A percentile compares a stretch with the other conserved stretches of the same genome.
phyloP scores from a whole-genome alignment of 2,888 invertebrate genomes.

The Fragum whitleyi region DNA sequence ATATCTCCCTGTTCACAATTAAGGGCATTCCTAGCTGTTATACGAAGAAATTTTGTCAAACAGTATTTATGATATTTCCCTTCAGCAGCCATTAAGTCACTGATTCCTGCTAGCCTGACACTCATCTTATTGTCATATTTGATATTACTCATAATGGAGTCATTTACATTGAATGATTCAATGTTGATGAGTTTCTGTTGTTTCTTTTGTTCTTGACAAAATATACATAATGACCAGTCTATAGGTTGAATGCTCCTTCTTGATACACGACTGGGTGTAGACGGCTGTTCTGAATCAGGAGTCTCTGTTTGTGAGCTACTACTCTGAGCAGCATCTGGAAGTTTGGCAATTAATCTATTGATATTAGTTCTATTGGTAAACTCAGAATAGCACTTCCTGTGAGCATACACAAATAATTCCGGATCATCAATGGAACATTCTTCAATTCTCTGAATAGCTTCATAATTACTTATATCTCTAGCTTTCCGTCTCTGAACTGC shows the following conservation, averaged over 20 bases:
- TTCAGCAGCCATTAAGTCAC: background rate
- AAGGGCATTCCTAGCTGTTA: background rate
- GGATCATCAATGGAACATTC: too few species aligned
- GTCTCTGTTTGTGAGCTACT: too few species aligned
- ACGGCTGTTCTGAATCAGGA: too few species aligned
- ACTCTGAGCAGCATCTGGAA: too few species aligned
- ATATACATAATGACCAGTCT: background rate
- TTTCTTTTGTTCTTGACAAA: background rate
- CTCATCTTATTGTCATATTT: background rate
- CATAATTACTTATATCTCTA: too few species aligned
- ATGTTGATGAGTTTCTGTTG: background rate
- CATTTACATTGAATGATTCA: background rate
- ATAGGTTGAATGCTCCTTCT: background rate
- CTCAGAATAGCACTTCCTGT: too few species aligned
- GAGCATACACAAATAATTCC: too few species aligned
- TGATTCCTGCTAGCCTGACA: background rate
- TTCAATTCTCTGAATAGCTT: too few species aligned
- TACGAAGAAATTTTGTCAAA: background rate
- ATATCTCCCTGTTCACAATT: background rate
- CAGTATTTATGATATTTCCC: background rate
- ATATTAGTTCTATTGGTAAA: too few species aligned
- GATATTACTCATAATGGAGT: background rate
- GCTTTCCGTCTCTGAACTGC: too few species aligned
- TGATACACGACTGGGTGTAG: background rate
- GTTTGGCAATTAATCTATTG: too few species aligned